Evolutionary conservation across 2,888 invertebrate species (phyloP).

Genomic region (Rhimphoctona megacephalus): DNA sequence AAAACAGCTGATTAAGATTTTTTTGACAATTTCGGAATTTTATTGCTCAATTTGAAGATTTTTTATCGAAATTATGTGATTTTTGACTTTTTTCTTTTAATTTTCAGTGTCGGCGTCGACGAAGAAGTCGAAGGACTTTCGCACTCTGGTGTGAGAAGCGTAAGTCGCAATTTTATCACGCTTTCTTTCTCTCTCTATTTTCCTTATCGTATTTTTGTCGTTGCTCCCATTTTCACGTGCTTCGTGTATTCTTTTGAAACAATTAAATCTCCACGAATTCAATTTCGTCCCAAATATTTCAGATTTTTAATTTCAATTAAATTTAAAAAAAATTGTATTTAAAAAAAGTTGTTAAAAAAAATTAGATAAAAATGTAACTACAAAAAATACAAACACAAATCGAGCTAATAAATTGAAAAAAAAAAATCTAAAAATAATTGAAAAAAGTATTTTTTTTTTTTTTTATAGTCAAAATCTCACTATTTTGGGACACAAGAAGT

Average conservation of each 20-base stretch:
- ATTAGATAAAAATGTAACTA: neutral
- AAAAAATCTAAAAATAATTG: too few relatives aligned
- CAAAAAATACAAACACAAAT: neutral
- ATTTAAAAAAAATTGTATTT: neutral
- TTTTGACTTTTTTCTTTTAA: neutral
- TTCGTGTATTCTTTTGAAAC: neutral
- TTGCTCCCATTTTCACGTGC: conserved; percentile 22
- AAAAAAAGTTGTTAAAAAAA: neutral
- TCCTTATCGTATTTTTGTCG: conserved; percentile 27
- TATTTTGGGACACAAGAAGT: neutral
- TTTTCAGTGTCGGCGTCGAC: conserved; percentile 92
- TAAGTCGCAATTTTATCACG: conserved; percentile 86
- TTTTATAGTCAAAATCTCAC: neutral
- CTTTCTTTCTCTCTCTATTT: neutral
- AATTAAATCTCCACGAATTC: conserved; percentile 15
- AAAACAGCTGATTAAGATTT: too few relatives aligned
- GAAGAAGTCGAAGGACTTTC: conserved; percentile 95
- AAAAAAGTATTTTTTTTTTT: too few relatives aligned
- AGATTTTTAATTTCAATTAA: too few relatives aligned
- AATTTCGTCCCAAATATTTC: neutral
- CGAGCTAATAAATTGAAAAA: too few relatives aligned
- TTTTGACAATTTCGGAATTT: too few relatives aligned
- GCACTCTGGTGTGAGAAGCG: conserved; percentile 92
- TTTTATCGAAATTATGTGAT: neutral
- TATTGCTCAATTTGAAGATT: too few relatives aligned